Percentiles rank a stretch among this genome's conserved stretches.
These are phyloP conservation scores for Ceryle rudis DNA, from an alignment of 2,797 vertebrate genomes.

Conservation along the genomic window DNA sequence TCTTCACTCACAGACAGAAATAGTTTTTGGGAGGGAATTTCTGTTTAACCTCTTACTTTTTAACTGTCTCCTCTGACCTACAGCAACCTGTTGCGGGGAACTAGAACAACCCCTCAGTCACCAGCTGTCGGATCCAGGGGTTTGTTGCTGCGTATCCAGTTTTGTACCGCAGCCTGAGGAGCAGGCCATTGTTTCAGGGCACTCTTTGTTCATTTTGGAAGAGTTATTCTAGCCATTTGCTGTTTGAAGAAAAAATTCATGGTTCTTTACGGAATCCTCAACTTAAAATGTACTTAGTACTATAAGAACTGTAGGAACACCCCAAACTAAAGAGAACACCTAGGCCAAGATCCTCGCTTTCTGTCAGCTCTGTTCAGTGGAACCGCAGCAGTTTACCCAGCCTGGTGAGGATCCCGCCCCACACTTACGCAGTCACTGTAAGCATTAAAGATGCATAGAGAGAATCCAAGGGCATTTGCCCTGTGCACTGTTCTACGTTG, in stretches of 20 bases:
- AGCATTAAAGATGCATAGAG: not conserved
- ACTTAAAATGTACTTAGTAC: not conserved
- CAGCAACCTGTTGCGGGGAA: not conserved
- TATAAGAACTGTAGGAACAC: not conserved
- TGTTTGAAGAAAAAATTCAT: not conserved
- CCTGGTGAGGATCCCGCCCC: not conserved
- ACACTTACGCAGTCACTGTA: not conserved
- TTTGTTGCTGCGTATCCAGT: not conserved
- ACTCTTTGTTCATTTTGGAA: not conserved
- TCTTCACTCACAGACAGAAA: not conserved
- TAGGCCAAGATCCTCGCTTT: not conserved
- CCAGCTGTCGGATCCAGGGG: not conserved
- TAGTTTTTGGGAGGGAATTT: not conserved
- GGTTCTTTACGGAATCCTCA: not conserved
- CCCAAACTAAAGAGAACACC: accelerated
- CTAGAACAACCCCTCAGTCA: not conserved
- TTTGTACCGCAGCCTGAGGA: not conserved
- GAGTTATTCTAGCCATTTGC: not conserved
- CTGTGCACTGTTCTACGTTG: conserved; percentile 68
- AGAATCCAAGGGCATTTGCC: conserved; percentile 2
- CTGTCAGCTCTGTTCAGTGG: not conserved
- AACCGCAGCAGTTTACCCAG: not conserved
- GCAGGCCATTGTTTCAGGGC: not conserved
- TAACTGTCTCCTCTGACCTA: not conserved
- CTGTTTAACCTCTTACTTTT: not conserved